Conservation (phyloP, 1,140 invertebrate species). For the Drosophila ambigua region DNA sequence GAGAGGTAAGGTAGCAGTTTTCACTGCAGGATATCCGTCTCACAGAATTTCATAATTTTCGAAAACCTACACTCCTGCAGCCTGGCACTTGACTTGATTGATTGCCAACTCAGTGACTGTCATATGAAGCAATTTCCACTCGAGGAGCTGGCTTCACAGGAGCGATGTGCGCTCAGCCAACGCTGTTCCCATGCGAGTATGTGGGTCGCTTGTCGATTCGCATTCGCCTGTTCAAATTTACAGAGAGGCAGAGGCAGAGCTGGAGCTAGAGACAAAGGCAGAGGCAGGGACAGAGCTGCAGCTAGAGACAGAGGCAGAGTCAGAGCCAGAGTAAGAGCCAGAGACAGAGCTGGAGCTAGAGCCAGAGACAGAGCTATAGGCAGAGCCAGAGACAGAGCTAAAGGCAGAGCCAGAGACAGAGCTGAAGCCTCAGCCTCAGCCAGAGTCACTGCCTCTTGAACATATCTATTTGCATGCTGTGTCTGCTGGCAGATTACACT, state of each 20-base stretch:
- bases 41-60: conserved; percentile 70
- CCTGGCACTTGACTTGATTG: conserved; percentile 70
- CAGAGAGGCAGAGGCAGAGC: neutral
- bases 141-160: conserved; percentile 47
- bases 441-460: too few relatives aligned
- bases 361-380: too few relatives aligned
- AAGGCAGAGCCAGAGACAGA: too few relatives aligned
- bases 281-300: too few relatives aligned
- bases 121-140: conserved; percentile 55
- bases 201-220: conserved; percentile 38
- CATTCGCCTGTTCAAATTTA: conserved; percentile 32
- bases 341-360: too few relatives aligned
- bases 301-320: too few relatives aligned
- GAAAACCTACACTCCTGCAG: conserved; percentile 15
- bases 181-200: conserved; percentile 30
- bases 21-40: conserved; percentile 62
- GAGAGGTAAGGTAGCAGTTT: neutral
- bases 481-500: conserved; percentile 28
- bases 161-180: conserved; percentile 19
- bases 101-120: conserved; percentile 69
- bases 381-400: too few relatives aligned
- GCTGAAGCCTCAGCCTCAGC: too few relatives aligned
- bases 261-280: too few relatives aligned
- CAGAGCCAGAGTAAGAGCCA: too few relatives aligned
- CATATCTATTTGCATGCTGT: conserved; percentile 32